A percentile compares a stretch with the other conserved stretches of the same genome.
Conservation (phyloP, 2,113 vertebrate genomes). For the Muntiacus muntjak region DNA sequence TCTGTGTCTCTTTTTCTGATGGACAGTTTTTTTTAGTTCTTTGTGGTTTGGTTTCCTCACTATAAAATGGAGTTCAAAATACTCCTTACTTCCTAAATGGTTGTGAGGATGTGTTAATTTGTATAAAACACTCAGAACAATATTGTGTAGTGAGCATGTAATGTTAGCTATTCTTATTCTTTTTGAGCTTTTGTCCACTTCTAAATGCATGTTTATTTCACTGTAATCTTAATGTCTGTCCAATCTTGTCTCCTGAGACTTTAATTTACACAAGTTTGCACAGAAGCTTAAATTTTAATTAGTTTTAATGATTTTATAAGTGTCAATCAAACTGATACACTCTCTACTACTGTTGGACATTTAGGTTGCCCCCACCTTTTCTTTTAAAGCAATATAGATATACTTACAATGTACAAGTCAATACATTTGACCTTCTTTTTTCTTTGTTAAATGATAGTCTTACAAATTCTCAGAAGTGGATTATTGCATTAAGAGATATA, state of each 20-base stretch:
- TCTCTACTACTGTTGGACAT: not conserved
- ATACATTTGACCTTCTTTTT: not conserved
- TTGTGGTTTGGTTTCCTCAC: not conserved
- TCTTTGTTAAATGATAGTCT: not conserved
- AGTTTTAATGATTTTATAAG: not conserved
- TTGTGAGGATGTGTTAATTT: not conserved
- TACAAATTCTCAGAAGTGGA: not conserved
- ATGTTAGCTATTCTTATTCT: not conserved
- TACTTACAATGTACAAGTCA: not conserved
- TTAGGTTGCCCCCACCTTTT: not conserved
- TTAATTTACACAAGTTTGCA: conserved; percentile 8
- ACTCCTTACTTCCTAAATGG: not conserved
- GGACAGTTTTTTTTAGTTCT: not conserved
- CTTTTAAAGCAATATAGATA: not conserved
- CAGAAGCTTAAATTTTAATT: not conserved
- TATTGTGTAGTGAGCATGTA: not conserved
- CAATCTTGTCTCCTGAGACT: not conserved
- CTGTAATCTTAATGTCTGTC: not conserved
- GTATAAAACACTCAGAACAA: not conserved
- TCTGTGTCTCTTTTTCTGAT: not conserved
- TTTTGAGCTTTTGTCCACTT: not conserved
- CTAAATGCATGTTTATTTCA: not conserved
- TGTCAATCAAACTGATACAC: not conserved
- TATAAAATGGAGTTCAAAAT: not conserved
- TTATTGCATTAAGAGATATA: not conserved